Percentiles rank a stretch among this genome's conserved stretches.
phyloP scores from a whole-genome alignment of 1,140 invertebrate genomes.

The Zaprionus taronus region DNA sequence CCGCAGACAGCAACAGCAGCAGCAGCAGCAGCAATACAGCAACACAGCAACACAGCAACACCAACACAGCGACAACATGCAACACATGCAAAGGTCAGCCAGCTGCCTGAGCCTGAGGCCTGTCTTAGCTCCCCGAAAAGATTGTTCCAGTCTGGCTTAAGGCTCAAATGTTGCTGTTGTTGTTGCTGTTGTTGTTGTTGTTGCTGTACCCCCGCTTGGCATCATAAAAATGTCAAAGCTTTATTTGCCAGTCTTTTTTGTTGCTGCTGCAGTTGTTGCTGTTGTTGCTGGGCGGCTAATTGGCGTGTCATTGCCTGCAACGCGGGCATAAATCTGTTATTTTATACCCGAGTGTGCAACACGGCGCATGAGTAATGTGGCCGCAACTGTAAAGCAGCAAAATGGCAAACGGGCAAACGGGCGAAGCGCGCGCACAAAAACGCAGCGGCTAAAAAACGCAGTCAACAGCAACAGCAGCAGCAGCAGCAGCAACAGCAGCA shows the following conservation, averaged over 20 bases:
- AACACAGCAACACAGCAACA: constrained; percentile 7
- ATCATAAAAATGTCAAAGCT: constrained; percentile 84
- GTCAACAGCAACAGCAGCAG: neutral
- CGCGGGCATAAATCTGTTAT: constrained; percentile 82
- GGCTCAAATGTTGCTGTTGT: constrained; percentile 12
- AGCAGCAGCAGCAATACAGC: neutral
- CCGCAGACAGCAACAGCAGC: constrained; percentile 35
- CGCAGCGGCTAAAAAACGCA: neutral
- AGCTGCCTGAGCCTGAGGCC: constrained; percentile 51
- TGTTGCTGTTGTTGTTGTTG: constrained; percentile 24
- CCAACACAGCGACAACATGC: constrained; percentile 24
- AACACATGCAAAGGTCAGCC: constrained; percentile 75
- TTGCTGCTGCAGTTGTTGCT: constrained; percentile 38
- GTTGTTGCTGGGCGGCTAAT: constrained; percentile 73
- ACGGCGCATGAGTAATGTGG: constrained; percentile 78
- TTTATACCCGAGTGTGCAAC: constrained; percentile 77
- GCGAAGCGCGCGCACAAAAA: neutral
- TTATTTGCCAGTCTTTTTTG: constrained; percentile 74
- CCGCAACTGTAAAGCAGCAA: constrained; percentile 32
- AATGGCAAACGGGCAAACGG: constrained; percentile 41
- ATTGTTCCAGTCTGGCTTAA: constrained; percentile 59
- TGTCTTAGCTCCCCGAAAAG: constrained; percentile 58
- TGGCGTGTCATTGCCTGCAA: constrained; percentile 82
- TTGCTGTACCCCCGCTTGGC: constrained; percentile 67
- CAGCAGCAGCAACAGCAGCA: neutral